A percentile compares a stretch with the other conserved stretches of the same genome.
Evolutionary conservation across 23 tunicate species (phyloP).

Genomic region (Ciona savignyi): DNA sequence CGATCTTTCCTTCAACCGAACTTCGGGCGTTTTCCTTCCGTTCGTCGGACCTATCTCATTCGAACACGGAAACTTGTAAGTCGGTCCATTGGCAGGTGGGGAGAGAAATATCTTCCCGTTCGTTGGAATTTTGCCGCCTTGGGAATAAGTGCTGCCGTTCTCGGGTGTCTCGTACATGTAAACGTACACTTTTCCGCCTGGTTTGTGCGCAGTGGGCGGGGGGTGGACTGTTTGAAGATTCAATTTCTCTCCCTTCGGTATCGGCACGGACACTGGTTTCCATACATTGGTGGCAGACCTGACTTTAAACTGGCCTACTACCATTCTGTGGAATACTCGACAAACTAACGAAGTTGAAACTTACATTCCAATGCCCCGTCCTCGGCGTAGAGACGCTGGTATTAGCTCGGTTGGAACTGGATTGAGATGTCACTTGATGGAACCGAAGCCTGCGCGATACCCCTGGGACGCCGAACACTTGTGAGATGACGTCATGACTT

Average conservation of each 20-base stretch:
- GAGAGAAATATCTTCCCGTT: not conserved
- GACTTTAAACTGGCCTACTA: not conserved
- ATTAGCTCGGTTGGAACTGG: not conserved
- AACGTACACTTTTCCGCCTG: conserved; percentile 49
- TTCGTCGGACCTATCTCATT: not conserved
- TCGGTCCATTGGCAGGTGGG: not conserved
- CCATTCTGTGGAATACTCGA: not conserved
- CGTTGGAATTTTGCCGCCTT: not conserved
- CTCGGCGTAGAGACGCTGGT: not conserved
- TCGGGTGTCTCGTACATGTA: conserved; percentile 54
- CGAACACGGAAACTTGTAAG: not conserved
- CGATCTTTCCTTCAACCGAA: conserved; percentile 24
- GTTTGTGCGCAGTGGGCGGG: conserved; percentile 37
- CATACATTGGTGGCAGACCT: conserved; percentile 15
- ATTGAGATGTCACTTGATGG: not conserved
- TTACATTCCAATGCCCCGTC: not conserved
- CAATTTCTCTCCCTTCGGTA: not conserved
- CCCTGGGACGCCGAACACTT: not conserved
- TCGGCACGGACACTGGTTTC: conserved; percentile 29
- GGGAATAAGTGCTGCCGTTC: conserved; percentile 6
- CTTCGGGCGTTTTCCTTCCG: conserved; percentile 2
- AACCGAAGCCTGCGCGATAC: not conserved
- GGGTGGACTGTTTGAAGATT: not conserved
- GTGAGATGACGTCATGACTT: not conserved
- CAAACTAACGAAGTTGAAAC: not conserved